Base-by-base conservation (phyloP, 2,797 vertebrate species). In the Tragopan temminckii region DNA sequence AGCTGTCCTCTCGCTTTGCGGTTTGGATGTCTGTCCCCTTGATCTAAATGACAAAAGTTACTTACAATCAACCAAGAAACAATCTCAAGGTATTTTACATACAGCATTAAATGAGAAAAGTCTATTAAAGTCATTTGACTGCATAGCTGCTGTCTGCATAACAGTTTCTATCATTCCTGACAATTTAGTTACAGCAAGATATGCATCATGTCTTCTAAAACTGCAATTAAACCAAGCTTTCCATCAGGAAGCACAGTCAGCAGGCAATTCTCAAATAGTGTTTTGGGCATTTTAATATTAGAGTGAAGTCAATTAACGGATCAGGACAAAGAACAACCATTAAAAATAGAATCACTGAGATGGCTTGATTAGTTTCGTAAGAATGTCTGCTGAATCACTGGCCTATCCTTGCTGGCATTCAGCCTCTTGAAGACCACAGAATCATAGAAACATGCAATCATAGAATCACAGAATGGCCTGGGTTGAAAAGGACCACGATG, bases 11-110 rank as follows among this genome's bases (percentile, higher is more conserved):
- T 97, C 3, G 99, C 99, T 96, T 99, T 99, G 57, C 99, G 98
- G 97, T 99, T 99, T 3, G 99, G 99, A 69, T 99, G 99, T 78
- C 99, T 98, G 98, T 99, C 99, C 57, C 99, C 99, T 90, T 99
- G 99, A 96, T 99, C 99, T 99, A 81, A 69, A 79, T 17, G 86
- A 81, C 74, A 95, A 70, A 94, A 84, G 63, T 1, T 15, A 23
- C 42, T 62, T 35, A 53, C 3, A 29, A 24, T 90, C 84, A 92
- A 48, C 33, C 59, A 25, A 83, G 31, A 66, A 80, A 38, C 16
- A 21, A 23, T 20, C 45, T 24, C 35, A 3, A 29, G 62, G 46
- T 21, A 10, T 31, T 75, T 63, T 48, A 53, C 35, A 76, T 35
- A 58, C 2, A 78, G 11, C 36, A n/a, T 61, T 66, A 55, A 82